Base-by-base conservation (phyloP, 2,113 vertebrate species). In the Notiomystis cincta region DNA sequence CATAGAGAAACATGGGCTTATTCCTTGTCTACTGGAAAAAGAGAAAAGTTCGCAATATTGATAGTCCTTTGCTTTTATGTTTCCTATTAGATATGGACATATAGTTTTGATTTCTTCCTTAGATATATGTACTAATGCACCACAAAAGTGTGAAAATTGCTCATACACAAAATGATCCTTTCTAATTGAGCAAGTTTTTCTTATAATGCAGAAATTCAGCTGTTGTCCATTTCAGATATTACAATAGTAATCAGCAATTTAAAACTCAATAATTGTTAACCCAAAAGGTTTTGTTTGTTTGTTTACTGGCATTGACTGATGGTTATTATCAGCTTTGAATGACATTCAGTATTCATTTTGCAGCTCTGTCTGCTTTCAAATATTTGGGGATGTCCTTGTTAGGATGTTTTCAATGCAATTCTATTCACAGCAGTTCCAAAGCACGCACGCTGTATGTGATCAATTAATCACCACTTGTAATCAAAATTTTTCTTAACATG, bases 221-320 rank as follows among this genome's bases (percentile, higher is more conserved):
- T 97, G 96, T 87, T 96, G 95, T 95, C 93, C 87, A 91, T 96
- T 94, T 95, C 82, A 82, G 82, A 84, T 90, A 92, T 67, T 95
- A 95, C 2, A 38, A 90, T 28, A 86, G 90, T 65, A 96, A 96
- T 95, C 95, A 95, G 92, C 80, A 93, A 92, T 94, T 95, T 96
- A 53, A 93, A 94, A 93, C 65, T 61, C 93, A 89, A 37, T 86
- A 90, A 93, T 67, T 89, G 96, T 90, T 93, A 94, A 82, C 80
- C 93, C 88, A 53, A 96, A 95, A 96, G 90, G 80, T 94, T 97
- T 92, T 96, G 93, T 97, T 95, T 96, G 79, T 95, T 96, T 96
- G 95, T 96, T 96, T 96, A 75, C 53, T 93, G 83, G 80, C 76
- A 72, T 38, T 76, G 92, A 90, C 95, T 92, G 73, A 96, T 79